Base-by-base conservation (phyloP, 2,888 invertebrate genomes). In the Emmelina monodactyla region DNA sequence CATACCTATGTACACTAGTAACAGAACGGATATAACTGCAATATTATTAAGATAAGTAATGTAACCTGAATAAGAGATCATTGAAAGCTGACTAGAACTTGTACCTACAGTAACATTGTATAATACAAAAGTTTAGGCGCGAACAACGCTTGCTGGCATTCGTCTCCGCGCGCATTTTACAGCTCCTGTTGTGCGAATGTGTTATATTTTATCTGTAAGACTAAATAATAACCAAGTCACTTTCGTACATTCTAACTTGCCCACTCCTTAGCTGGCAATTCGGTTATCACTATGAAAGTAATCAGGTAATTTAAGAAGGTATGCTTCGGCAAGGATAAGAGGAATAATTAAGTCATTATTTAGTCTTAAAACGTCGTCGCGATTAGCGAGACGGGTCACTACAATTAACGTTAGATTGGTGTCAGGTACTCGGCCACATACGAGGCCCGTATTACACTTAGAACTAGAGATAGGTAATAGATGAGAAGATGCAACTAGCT, bases 11-110 rank as follows among this genome's bases (percentile, higher is more conserved):
- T 60, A 64, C 60, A 64, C 63, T 68, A 70, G 54, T 60, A 66
- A 70, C 67, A 58, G 62, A 65, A 60, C 44, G 10, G 49, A 53
- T 60, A 66, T 55, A 60, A 63, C 59, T 64, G 65, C 57, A 55
- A 65, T 59, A 58, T 62, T 60, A 67, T n/a, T 25, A 25, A 3
- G 9, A n/a, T 19, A n/a, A 25, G 4, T 4, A 25, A 25, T 25
- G 11, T 7, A 25, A 25, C n/a, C 25, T 10, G 25, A 25, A 25
- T 10, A 25, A 72, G 71, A 78, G 69, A 75, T 76, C 65, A 65
- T 68, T 61, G 69, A 73, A 80, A 80, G 78, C 80, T 58, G 71
- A 76, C 78, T 78, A 79, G 69, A 75, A 73, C 63, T 71, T 64
- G 71, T 63, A 60, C 61, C 70, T 73, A 73, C 63, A 55, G 68